These are phyloP conservation scores for Papilio xuthus DNA, from an alignment of 1,140 invertebrate genomes.

Conservation along the genomic window DNA sequence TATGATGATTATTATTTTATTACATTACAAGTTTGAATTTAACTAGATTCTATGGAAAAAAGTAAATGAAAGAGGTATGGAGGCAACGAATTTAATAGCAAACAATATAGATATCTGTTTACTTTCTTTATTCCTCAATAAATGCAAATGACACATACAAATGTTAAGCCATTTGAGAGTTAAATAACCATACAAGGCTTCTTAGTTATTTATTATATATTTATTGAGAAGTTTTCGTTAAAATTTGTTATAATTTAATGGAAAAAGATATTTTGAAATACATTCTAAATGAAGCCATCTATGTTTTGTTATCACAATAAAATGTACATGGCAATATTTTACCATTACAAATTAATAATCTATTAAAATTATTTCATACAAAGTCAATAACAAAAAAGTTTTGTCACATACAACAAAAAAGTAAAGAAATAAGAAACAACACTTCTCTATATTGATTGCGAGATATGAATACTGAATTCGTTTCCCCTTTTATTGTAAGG, in stretches of 20 bases:
- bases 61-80: not conserved
- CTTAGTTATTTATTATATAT: not conserved
- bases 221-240: not conserved
- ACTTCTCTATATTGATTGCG: conserved; percentile 18
- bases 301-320: not conserved
- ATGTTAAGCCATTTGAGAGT: not conserved
- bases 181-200: not conserved
- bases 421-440: not conserved
- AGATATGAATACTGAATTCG: not conserved
- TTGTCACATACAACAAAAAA: not conserved
- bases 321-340: not conserved
- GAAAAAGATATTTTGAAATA: not conserved
- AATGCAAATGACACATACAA: not conserved
- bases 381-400: not conserved
- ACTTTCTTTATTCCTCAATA: not conserved
- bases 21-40: not conserved
- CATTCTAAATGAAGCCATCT: not conserved
- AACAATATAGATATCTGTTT: not conserved
- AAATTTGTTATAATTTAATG: too few species aligned
- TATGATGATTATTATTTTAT: conserved; percentile 1
- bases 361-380: not conserved
- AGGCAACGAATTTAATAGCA: not conserved
- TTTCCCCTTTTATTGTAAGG: not conserved
- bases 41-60: not conserved
- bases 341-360: not conserved